phyloP scores from a whole-genome alignment of 1,140 invertebrate species.

The Drosophila willistoni region DNA sequence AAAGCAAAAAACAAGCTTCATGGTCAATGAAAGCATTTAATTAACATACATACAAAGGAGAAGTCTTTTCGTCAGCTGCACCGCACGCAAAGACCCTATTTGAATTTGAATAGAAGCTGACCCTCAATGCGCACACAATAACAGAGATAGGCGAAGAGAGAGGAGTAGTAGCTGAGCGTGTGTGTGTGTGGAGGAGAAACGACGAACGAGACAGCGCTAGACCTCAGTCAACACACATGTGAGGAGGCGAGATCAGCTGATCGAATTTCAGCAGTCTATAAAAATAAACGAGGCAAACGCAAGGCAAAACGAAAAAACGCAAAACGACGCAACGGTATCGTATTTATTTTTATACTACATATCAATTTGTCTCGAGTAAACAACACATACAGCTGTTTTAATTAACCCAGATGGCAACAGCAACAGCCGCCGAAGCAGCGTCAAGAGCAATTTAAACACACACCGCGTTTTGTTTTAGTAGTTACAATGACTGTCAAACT shows the following conservation, averaged over 20 bases:
- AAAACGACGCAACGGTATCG: constrained; percentile 24
- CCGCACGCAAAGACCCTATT: constrained; percentile 59
- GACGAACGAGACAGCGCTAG: constrained; percentile 16
- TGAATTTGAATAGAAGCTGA: constrained; percentile 63
- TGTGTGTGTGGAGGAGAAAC: constrained; percentile 42
- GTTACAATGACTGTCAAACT: constrained; percentile 20
- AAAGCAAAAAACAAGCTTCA: constrained; percentile 43
- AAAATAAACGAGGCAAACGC: constrained; percentile 38
- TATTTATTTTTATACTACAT: constrained; percentile 61
- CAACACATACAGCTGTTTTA: constrained; percentile 69
- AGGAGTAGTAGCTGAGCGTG: neutral
- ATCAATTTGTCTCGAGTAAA: constrained; percentile 33
- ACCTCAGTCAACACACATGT: constrained; percentile 14
- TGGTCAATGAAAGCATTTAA: constrained; percentile 80
- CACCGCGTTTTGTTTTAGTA: neutral
- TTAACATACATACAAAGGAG: constrained; percentile 34
- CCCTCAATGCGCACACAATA: constrained; percentile 7
- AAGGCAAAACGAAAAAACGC: constrained; percentile 22
- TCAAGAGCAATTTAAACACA: constrained; percentile 9
- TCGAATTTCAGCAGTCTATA: constrained; percentile 71
- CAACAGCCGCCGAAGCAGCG: constrained; percentile 1
- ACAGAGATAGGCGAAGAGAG: constrained; percentile 37
- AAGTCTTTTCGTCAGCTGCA: neutral
- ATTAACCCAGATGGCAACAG: constrained; percentile 71
- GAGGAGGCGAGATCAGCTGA: constrained; percentile 63